These are phyloP conservation scores for Martes martes DNA, from an alignment of 2,113 vertebrate genomes.

Conservation along the genomic window DNA sequence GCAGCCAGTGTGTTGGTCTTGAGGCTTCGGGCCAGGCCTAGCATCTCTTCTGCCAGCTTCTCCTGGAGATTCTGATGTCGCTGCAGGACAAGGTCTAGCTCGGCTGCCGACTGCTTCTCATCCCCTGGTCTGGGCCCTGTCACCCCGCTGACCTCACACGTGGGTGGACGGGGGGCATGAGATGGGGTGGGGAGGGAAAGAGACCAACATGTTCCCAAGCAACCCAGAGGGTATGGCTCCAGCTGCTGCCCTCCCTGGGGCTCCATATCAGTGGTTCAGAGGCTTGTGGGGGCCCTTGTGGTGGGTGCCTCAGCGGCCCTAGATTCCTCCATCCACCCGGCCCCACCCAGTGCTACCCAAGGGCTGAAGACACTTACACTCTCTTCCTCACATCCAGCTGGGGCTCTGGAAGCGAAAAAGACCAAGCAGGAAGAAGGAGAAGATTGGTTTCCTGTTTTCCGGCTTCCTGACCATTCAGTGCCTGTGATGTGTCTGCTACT, in stretches of 20 bases:
- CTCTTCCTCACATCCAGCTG: conserved; percentile 40
- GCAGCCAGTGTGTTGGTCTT: conserved; percentile 96
- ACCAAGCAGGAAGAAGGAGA: background rate
- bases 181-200: background rate
- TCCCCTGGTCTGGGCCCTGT: conserved; percentile 83
- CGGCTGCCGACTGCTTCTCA: conserved; percentile 90
- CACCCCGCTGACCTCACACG: background rate
- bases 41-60: conserved; percentile 97
- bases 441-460: background rate
- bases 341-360: background rate
- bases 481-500: background rate
- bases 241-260: background rate
- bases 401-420: conserved; percentile 24
- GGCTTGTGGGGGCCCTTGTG: background rate
- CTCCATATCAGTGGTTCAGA: background rate
- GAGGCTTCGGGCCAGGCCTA: conserved; percentile 93
- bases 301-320: background rate
- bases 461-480: background rate
- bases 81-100: conserved; percentile 93
- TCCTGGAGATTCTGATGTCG: conserved; percentile 96
- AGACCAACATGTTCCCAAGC: background rate
- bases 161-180: background rate
- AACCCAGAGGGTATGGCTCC: background rate
- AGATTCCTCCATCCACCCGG: background rate
- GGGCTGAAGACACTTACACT: conserved; percentile 46